Conservation (phyloP, 2,888 invertebrate genomes). For the Dastarcus helophoroides region DNA sequence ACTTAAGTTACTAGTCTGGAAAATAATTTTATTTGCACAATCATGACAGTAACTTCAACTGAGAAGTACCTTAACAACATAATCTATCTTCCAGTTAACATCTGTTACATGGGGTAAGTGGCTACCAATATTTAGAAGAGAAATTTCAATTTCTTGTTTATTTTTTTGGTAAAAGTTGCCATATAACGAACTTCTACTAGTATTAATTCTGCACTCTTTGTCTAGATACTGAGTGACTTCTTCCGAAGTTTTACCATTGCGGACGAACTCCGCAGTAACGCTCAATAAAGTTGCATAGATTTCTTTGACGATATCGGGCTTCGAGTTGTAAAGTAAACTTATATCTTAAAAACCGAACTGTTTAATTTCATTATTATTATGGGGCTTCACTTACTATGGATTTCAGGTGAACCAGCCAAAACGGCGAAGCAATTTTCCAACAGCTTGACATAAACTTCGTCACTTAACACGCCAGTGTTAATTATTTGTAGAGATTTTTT, state of each 20-base stretch:
- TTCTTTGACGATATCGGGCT: constrained; percentile 31
- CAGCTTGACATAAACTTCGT: constrained; percentile 22
- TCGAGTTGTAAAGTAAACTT: constrained; percentile 24
- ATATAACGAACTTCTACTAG: constrained; percentile 20
- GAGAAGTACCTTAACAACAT: constrained; percentile 29
- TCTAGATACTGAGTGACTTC: constrained; percentile 21
- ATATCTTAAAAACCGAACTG: constrained; percentile 24
- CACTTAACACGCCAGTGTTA: constrained; percentile 19
- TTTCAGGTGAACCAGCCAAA: constrained; percentile 19
- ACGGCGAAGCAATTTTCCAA: constrained; percentile 25
- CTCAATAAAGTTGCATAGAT: constrained; percentile 27
- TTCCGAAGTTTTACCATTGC: constrained; percentile 23
- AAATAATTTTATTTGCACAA: constrained; percentile 11
- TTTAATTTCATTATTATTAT: constrained; percentile 1
- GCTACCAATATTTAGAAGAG: constrained; percentile 30
- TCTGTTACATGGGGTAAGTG: constrained; percentile 45
- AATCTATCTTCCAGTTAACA: constrained; percentile 51
- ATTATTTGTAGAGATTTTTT: constrained; percentile 19
- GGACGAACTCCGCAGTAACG: constrained; percentile 26
- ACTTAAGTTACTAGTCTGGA: constrained; percentile 29
- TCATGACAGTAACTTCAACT: background rate
- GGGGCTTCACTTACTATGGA: constrained; percentile 20
- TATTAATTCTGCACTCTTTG: constrained; percentile 24
- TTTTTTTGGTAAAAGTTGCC: constrained; percentile 25
- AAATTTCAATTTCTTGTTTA: constrained; percentile 23